These are phyloP conservation scores for Tenebrosternarchus preto DNA, from an alignment of 2,113 vertebrate genomes.

Conservation along the genomic window DNA sequence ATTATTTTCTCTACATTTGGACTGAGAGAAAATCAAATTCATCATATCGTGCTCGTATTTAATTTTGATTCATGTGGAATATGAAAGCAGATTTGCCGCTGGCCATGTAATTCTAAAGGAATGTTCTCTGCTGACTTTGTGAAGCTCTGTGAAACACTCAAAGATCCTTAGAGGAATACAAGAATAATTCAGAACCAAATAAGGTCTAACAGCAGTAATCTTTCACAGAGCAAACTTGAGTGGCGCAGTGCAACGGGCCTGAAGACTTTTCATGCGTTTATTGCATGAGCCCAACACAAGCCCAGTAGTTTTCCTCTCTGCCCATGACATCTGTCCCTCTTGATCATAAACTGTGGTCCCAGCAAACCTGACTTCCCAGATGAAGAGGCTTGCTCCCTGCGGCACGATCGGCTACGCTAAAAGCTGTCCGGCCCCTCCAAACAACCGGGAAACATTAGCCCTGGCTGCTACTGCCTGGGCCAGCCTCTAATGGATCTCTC, in stretches of 20 bases:
- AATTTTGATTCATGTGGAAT: conserved; percentile 68
- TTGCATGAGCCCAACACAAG: conserved; percentile 9
- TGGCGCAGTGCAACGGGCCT: background rate
- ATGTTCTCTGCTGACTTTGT: conserved; percentile 52
- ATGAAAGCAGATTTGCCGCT: conserved; percentile 68
- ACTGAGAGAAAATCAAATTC: conserved; percentile 72
- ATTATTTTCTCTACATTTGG: conserved; percentile 71
- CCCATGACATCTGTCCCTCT: conserved; percentile 49
- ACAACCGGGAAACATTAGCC: conserved; percentile 80
- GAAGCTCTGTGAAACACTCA: conserved; percentile 29
- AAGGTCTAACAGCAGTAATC: background rate
- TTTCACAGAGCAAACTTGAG: conserved; percentile 4
- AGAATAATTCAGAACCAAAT: conserved; percentile 52
- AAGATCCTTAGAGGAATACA: conserved; percentile 41
- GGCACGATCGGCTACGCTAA: conserved; percentile 69
- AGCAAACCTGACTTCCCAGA: conserved; percentile 56
- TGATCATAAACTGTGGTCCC: conserved; percentile 61
- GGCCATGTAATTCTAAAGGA: conserved; percentile 64
- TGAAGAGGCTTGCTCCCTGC: conserved; percentile 68
- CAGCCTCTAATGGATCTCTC: conserved; percentile 81
- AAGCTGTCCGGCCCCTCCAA: conserved; percentile 71
- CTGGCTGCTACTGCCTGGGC: conserved; percentile 62
- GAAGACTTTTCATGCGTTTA: conserved; percentile 31
- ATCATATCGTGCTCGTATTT: conserved; percentile 69
- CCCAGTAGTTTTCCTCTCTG: conserved; percentile 46